Percentiles rank a stretch among this genome's conserved stretches.
Conservation (phyloP, 2,888 invertebrate genomes). For the Agrochola circellaris region DNA sequence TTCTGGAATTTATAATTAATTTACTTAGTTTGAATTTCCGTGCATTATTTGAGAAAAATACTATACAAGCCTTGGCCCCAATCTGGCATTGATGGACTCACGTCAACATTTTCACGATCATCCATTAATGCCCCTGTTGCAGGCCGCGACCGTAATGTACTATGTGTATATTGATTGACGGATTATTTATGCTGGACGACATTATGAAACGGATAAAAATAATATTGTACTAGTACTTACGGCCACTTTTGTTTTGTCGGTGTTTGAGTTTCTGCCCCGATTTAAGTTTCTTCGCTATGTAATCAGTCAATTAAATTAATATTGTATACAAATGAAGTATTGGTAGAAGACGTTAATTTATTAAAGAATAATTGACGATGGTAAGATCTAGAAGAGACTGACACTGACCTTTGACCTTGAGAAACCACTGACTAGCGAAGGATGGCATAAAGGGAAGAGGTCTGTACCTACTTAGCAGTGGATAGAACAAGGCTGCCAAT, state of each 20-base stretch:
- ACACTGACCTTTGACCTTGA: no score
- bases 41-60: no score
- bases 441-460: neutral
- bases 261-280: constrained; percentile 3
- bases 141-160: no score
- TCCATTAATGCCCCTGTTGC: no score
- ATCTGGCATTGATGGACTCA: no score
- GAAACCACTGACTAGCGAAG: neutral
- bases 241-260: neutral
- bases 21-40: no score
- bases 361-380: neutral
- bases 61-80: no score
- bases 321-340: neutral
- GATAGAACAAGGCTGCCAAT: neutral
- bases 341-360: neutral
- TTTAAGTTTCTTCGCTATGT: constrained; percentile 17
- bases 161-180: neutral
- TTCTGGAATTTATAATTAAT: no score
- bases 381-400: neutral
- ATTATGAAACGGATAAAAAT: neutral
- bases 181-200: neutral
- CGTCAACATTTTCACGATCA: no score
- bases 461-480: neutral
- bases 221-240: constrained; percentile 15
- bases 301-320: constrained; percentile 14